phyloP scores from a whole-genome alignment of 2,797 vertebrate genomes.

The Myioborus miniatus region DNA sequence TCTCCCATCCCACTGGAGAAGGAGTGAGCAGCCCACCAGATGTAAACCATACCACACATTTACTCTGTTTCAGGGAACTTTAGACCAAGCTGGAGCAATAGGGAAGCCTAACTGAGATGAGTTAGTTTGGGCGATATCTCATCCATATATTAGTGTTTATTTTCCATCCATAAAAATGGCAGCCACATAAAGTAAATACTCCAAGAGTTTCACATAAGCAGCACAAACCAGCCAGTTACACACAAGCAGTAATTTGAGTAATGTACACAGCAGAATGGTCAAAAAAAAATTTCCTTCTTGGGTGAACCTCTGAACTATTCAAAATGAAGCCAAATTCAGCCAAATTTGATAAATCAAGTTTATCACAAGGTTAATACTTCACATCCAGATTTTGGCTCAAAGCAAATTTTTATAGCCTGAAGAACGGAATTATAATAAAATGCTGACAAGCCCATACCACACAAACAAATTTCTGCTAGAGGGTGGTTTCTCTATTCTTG shows the following conservation, averaged over 20 bases:
- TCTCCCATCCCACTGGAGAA: neutral
- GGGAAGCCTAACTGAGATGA: neutral
- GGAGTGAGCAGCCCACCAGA: neutral
- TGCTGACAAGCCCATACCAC: neutral
- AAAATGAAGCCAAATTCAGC: neutral
- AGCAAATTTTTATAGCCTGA: neutral
- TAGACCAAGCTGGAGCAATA: neutral
- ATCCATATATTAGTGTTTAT: neutral
- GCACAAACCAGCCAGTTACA: neutral
- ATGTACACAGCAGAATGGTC: neutral
- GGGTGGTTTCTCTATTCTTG: neutral
- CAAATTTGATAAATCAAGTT: neutral
- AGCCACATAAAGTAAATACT: neutral
- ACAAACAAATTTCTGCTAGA: neutral
- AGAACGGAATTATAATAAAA: neutral
- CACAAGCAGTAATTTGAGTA: neutral
- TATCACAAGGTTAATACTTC: neutral
- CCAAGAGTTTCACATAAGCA: neutral
- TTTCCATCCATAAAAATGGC: neutral
- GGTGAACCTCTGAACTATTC: neutral
- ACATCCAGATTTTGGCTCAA: neutral
- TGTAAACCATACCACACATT: neutral
- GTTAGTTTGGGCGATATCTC: neutral
- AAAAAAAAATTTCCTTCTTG: neutral
- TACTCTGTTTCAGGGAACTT: neutral